Percentiles rank a stretch among this genome's conserved stretches.
Evolutionary conservation across 2,113 vertebrate genomes (phyloP).

Genomic region (Atherinomorus stipes): DNA sequence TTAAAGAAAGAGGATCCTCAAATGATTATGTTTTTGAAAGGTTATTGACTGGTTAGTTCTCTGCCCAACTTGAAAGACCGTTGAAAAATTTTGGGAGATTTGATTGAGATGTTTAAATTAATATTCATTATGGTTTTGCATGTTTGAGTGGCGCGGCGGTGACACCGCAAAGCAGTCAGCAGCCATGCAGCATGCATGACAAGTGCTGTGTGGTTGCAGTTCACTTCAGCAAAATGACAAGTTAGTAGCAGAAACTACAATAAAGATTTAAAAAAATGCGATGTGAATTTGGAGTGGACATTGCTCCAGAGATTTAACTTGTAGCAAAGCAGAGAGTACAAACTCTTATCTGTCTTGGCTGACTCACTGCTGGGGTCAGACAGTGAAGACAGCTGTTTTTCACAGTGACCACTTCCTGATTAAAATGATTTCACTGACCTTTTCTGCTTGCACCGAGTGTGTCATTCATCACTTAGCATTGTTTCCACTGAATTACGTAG

Average conservation of each 20-base stretch:
- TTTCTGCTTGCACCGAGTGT: neutral
- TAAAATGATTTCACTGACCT: neutral
- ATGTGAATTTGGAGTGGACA: neutral
- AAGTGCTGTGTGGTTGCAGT: neutral
- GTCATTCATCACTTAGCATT: too few species aligned
- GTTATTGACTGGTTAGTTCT: neutral
- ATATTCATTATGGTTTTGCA: neutral
- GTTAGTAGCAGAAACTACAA: neutral
- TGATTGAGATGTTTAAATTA: neutral
- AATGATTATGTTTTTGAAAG: neutral
- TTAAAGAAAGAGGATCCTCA: neutral
- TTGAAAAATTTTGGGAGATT: neutral
- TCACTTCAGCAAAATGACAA: neutral
- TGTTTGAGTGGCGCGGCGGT: neutral
- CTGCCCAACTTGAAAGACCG: neutral
- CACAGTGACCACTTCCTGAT: neutral
- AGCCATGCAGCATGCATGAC: neutral
- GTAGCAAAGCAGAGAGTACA: neutral
- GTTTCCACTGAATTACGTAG: too few species aligned
- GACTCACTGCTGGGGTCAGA: slow-evolving; percentile 1
- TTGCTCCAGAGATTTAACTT: neutral
- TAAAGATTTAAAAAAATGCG: neutral
- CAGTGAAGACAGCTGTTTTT: neutral
- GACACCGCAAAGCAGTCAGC: neutral
- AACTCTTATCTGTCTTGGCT: neutral